A percentile compares a stretch with the other conserved stretches of the same genome.
These are phyloP conservation scores for Lordiphosa clarofinis DNA, from an alignment of 1,140 invertebrate species.

Conservation along the genomic window DNA sequence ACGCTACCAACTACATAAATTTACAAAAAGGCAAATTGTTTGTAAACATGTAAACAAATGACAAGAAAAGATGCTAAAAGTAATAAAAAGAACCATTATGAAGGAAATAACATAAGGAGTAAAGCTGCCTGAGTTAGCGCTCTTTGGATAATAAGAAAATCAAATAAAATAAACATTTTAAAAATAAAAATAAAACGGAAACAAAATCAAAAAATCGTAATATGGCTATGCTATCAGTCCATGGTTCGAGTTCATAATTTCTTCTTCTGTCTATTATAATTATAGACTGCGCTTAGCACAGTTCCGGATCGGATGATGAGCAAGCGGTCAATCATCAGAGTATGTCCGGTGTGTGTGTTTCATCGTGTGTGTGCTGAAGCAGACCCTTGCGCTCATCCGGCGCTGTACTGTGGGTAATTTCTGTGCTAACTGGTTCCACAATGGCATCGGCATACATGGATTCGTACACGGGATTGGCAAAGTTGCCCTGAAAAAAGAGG, in stretches of 20 bases:
- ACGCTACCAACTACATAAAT: slow-evolving; percentile 67
- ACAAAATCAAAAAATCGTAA: slow-evolving; percentile 62
- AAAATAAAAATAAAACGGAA: slow-evolving; percentile 29
- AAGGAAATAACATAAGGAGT: slow-evolving; percentile 43
- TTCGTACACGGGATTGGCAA: slow-evolving; percentile 92
- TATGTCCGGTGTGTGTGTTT: slow-evolving; percentile 74
- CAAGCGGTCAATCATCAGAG: slow-evolving; percentile 71
- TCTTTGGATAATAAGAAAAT: slow-evolving; percentile 50
- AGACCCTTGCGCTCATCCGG: slow-evolving; percentile 74
- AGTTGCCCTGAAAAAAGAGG: slow-evolving; percentile 82
- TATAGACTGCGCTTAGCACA: slow-evolving; percentile 54
- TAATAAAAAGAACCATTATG: slow-evolving; percentile 50
- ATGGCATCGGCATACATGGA: slow-evolving; percentile 84
- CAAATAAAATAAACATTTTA: slow-evolving; percentile 48
- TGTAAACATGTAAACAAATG: slow-evolving; percentile 50
- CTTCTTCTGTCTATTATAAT: slow-evolving; percentile 8
- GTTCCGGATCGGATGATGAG: slow-evolving; percentile 51
- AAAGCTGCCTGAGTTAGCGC: slow-evolving; percentile 45
- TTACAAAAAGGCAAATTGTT: slow-evolving; percentile 61
- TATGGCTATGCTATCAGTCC: slow-evolving; percentile 77
- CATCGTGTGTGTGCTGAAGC: slow-evolving; percentile 75
- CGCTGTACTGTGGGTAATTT: slow-evolving; percentile 64
- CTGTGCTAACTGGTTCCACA: slow-evolving; percentile 55
- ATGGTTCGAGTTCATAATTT: slow-evolving; percentile 64
- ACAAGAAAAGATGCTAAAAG: slow-evolving; percentile 37